These are phyloP conservation scores for Hemicentrotus pulcherrimus DNA, from an alignment of 35 echinoderm and acorn worm genomes.

Conservation along the genomic window DNA sequence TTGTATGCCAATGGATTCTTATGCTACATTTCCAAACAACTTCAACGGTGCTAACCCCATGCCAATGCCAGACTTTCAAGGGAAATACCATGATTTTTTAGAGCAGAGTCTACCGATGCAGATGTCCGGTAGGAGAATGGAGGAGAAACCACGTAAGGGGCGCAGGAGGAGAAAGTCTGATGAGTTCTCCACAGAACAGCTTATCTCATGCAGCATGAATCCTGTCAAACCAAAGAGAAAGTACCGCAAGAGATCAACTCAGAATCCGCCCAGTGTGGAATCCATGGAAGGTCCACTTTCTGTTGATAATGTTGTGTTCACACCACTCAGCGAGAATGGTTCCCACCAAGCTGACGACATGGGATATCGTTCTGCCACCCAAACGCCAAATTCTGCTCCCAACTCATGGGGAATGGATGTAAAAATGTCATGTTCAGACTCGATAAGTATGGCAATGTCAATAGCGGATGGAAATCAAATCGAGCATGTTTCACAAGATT, in stretches of 20 bases:
- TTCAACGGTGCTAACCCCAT: constrained; percentile 27
- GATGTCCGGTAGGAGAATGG: constrained; percentile 60
- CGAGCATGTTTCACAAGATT: constrained; percentile 74
- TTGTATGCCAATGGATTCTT: constrained; percentile 40
- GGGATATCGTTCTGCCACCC: constrained; percentile 59
- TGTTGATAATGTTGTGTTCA: constrained; percentile 63
- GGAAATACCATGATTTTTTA: constrained; percentile 76
- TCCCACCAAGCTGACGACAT: constrained; percentile 55
- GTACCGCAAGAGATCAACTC: constrained; percentile 58
- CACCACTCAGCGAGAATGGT: constrained; percentile 65
- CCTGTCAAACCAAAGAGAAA: constrained; percentile 41
- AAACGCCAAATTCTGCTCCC: constrained; percentile 60
- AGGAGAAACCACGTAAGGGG: constrained; percentile 65
- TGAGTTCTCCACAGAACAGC: constrained; percentile 52
- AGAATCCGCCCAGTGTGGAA: constrained; percentile 78
- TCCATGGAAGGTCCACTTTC: constrained; percentile 66
- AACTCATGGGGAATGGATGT: constrained; percentile 56
- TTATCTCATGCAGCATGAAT: constrained; percentile 4
- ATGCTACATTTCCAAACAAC: not conserved
- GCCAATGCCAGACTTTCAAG: constrained; percentile 61
- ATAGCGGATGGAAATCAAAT: constrained; percentile 48
- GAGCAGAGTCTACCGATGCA: constrained; percentile 79
- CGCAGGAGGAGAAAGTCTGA: constrained; percentile 74
- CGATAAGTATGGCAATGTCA: constrained; percentile 32
- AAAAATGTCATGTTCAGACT: constrained; percentile 51